Evolutionary conservation across 2,888 invertebrate genomes (phyloP), one percentile per base, ranked within the genome.

Genomic region (Bhutanitis thaidina): DNA sequence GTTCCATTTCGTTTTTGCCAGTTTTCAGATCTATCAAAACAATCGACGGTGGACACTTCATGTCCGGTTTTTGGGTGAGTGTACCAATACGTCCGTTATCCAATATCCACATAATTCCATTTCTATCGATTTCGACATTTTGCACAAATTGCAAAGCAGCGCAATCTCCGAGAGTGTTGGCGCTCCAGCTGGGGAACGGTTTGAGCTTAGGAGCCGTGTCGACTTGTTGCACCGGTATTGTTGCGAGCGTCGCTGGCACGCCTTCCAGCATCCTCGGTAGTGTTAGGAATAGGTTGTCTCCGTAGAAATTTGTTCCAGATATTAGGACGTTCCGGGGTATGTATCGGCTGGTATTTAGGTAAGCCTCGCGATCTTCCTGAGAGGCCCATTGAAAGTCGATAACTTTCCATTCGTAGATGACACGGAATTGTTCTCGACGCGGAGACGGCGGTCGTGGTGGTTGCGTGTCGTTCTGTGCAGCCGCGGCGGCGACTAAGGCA

Each of bases 111-210:
- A 95, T 91, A 9, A 93, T 78, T 3, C 94, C 94, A 54, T 90
- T 90, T 1, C 91, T 90, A 73, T 95, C 94, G 40, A 95, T 92
- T 69, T 95, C 94, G 58, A 95, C 84, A 61, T 93, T 93, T 73
- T 94, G 94, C 16, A 95, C 94, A 66, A 93, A 93, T 71, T 95
- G 95, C 53, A 95, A 82, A 1, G 93, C 91, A 12, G 81, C 75
- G 74, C 95, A 95, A 66, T 94, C 91, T 0, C 93, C 93, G 39
- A 93, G 55, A 13, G 79, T 76, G 68, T 95, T 94, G 84, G 92
- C 91, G 15, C 85, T 90, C 94, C 94, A 95, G 56, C 90, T 92
- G 53, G 95, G 95, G 73, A 92, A 95, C 2, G 95, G 93, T 47
- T 90, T 90, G 39, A 95, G 74, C 36, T 85, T 80, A 13, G 92